phyloP scores from a whole-genome alignment of 1,140 invertebrate species.

The Ceratosolen fusciceps region DNA sequence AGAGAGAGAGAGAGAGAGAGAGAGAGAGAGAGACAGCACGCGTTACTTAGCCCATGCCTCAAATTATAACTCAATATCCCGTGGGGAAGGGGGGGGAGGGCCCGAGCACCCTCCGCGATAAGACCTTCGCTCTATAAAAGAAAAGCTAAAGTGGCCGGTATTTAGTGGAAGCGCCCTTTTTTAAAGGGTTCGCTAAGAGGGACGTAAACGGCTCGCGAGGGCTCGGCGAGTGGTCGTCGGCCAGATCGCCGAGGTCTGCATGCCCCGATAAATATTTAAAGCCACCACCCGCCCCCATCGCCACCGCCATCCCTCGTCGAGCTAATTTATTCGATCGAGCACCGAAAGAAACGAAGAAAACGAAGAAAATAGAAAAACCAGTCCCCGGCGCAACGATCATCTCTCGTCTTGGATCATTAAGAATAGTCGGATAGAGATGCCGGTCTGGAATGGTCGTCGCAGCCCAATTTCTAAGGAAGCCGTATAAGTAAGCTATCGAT shows the following conservation, averaged over 20 bases:
- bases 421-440: too few relatives aligned
- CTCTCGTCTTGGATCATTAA: too few relatives aligned
- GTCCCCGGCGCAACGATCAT: too few relatives aligned
- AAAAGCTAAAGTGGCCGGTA: not conserved
- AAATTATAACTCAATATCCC: constrained; percentile 48
- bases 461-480: too few relatives aligned
- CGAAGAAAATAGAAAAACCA: too few relatives aligned
- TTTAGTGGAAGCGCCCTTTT: not conserved
- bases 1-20: too few relatives aligned
- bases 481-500: too few relatives aligned
- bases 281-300: not conserved
- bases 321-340: not conserved
- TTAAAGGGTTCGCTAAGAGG: not conserved
- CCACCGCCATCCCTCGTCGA: not conserved
- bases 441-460: too few relatives aligned
- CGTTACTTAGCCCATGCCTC: constrained; percentile 14
- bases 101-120: not conserved
- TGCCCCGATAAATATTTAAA: not conserved
- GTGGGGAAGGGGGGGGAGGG: too few relatives aligned
- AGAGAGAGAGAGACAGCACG: not conserved
- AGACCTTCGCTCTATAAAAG: not conserved
- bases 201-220: not conserved
- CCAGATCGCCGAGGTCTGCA: not conserved
- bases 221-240: too few relatives aligned
- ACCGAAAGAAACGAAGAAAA: not conserved